These are phyloP conservation scores for Labeo catla DNA, from an alignment of 2,113 vertebrate species.

Conservation along the genomic window DNA sequence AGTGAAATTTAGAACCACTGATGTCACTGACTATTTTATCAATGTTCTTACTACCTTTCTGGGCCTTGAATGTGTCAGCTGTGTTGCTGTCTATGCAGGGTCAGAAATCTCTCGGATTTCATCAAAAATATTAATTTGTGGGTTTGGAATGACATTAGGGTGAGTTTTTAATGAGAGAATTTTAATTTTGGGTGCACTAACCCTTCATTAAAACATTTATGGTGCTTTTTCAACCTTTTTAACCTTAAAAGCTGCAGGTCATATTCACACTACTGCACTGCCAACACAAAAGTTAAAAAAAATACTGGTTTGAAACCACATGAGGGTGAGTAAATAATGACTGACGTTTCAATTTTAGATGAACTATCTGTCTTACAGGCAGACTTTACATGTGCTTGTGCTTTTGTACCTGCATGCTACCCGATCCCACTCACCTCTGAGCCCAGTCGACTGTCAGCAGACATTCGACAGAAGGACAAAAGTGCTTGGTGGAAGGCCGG, in stretches of 20 bases:
- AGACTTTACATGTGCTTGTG: background rate
- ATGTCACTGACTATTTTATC: too few relatives aligned
- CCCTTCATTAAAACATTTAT: background rate
- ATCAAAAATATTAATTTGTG: too few relatives aligned
- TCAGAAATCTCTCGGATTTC: too few relatives aligned
- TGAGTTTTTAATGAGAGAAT: too few relatives aligned
- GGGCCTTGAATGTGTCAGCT: too few relatives aligned
- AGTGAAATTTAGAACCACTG: too few relatives aligned
- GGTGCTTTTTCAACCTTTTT: background rate
- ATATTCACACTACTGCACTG: background rate
- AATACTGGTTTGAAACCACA: background rate
- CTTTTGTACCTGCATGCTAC: conserved; percentile 40
- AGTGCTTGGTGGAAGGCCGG: conserved; percentile 96
- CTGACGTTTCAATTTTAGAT: background rate
- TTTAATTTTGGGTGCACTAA: too few relatives aligned
- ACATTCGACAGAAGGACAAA: conserved; percentile 98
- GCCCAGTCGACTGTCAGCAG: conserved; percentile 94
- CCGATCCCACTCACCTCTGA: conserved; percentile 84
- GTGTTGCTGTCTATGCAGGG: too few relatives aligned
- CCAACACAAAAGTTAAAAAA: background rate
- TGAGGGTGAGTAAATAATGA: too few relatives aligned
- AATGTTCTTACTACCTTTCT: too few relatives aligned
- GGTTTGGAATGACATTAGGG: background rate
- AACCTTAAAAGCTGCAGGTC: background rate
- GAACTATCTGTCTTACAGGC: background rate